Conservation (phyloP, 2,888 invertebrate species). For the Drosophila greeni region DNA sequence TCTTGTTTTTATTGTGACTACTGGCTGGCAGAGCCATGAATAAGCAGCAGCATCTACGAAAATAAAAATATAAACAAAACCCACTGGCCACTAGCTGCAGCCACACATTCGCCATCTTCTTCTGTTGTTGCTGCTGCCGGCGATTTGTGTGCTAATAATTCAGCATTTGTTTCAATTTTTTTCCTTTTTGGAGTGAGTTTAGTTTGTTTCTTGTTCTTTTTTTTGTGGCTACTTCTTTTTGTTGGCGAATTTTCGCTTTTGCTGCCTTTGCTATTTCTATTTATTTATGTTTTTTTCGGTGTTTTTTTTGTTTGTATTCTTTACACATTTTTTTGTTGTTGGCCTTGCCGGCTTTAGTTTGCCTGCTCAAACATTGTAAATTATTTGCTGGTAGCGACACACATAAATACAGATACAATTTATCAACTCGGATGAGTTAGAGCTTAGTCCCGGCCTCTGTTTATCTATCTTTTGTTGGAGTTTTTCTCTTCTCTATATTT, state of each 20-base stretch:
- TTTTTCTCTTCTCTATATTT: slow-evolving; percentile 3
- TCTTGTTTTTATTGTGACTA: slow-evolving; percentile 47
- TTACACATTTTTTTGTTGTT: slow-evolving; percentile 44
- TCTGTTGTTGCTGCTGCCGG: slow-evolving; percentile 23
- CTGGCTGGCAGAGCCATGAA: slow-evolving; percentile 42
- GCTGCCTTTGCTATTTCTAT: slow-evolving; percentile 36
- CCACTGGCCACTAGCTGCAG: slow-evolving; percentile 10
- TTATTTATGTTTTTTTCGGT: slow-evolving; percentile 24
- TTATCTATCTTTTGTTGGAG: slow-evolving; percentile 33
- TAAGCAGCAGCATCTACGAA: slow-evolving; percentile 53
- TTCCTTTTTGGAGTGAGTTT: slow-evolving; percentile 23
- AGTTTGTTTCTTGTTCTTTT: slow-evolving; percentile 11
- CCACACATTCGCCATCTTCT: slow-evolving; percentile 28
- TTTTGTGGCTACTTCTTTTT: slow-evolving; percentile 33
- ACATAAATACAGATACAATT: slow-evolving; percentile 67
- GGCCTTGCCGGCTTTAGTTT: slow-evolving; percentile 59
- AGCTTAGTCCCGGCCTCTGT: slow-evolving; percentile 34
- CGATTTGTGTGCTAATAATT: slow-evolving; percentile 65
- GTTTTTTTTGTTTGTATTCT: slow-evolving; percentile 34
- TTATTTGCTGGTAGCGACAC: slow-evolving; percentile 65
- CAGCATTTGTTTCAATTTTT: slow-evolving; percentile 61
- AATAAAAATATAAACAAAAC: slow-evolving; percentile 34
- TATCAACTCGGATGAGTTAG: slow-evolving; percentile 64
- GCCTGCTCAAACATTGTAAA: slow-evolving; percentile 51
- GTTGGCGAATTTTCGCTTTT: slow-evolving; percentile 16